phyloP scores from a whole-genome alignment of 2,797 vertebrate species.

The Miichthys miiuy region DNA sequence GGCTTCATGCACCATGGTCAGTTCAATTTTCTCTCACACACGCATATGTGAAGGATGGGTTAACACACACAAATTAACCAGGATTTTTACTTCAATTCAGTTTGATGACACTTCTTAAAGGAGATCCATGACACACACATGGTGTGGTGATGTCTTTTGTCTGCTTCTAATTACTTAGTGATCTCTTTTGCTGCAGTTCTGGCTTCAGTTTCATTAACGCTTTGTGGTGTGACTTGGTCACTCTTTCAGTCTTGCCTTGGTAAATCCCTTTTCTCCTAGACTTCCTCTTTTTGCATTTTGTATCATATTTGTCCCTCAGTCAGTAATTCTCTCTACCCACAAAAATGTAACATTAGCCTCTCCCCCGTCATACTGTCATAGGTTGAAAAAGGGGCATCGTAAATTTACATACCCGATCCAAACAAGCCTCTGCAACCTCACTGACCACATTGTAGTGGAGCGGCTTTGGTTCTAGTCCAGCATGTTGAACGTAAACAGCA shows the following conservation, averaged over 20 bases:
- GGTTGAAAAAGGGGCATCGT: slow-evolving; percentile 21
- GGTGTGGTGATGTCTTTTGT: neutral
- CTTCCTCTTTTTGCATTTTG: slow-evolving; percentile 21
- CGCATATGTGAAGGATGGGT: slow-evolving; percentile 1
- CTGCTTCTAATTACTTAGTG: neutral
- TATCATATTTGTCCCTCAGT: neutral
- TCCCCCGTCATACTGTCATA: slow-evolving; percentile 22
- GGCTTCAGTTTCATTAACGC: slow-evolving; percentile 5
- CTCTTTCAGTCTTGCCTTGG: neutral
- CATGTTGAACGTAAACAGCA: slow-evolving; percentile 77
- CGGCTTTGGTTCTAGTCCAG: slow-evolving; percentile 45
- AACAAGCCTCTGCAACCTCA: slow-evolving; percentile 43
- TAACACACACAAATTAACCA: slow-evolving; percentile 1
- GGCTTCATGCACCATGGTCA: slow-evolving; percentile 99
- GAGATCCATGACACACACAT: neutral
- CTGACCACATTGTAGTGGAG: slow-evolving; percentile 47
- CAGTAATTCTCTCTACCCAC: neutral
- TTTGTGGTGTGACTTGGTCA: slow-evolving; percentile 1
- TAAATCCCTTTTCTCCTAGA: neutral
- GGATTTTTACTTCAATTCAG: neutral
- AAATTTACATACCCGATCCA: slow-evolving; percentile 33
- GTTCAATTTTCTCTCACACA: slow-evolving; percentile 45
- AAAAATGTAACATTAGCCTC: slow-evolving; percentile 26
- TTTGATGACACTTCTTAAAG: neutral
- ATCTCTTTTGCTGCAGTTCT: neutral